Evolutionary conservation across 2,797 vertebrate genomes (phyloP), one percentile per base, ranked within the genome.

Genomic region (Anguilla pacifica): DNA sequence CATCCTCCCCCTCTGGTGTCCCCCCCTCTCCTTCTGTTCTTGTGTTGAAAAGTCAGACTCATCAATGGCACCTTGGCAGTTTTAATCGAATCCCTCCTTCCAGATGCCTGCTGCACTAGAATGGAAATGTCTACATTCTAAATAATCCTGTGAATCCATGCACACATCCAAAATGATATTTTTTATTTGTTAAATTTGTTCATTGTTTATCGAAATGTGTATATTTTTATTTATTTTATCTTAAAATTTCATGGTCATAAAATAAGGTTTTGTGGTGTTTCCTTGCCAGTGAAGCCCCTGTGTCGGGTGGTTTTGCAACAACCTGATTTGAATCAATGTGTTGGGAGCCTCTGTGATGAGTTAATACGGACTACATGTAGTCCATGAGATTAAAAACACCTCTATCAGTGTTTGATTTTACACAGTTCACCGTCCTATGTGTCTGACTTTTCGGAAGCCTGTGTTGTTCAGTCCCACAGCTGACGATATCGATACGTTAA

Each of bases 51-150:
- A 59, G 53, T 59, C 53, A 85, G 59, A 17, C 55, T 67, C 59
- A 85, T 61, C 59, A 85, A 35, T 67, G 59, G 31, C 84, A 39
- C 17, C 35, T 85, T n/a, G 59, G 57, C 79, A 51, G 79, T 57
- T 85, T 25, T 67, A 85, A 85, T 85, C 11, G 15, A 67, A 85
- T 61, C 39, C 46, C 59, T 61, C 9, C 39, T 64, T 79, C 3
- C 57, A 67, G 6, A 61, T 31, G 39, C 43, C 79, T 10, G 43
- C 79, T 82, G 15, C 43, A 25, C 22, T 82, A 49, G 1, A 82
- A 10, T 4, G 6, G 43, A 46, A 51, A 6, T n/a, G 43, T 46
- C 79, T 51, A 13, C 46, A 7, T 25, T 81, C 7, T 25, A 19
- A 49, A n/a, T 67, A n/a, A 25, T n/a, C n/a, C 64, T 51, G 25